Base-by-base conservation (phyloP, 2,888 invertebrate species). In the Leptarthrus brevirostris region DNA sequence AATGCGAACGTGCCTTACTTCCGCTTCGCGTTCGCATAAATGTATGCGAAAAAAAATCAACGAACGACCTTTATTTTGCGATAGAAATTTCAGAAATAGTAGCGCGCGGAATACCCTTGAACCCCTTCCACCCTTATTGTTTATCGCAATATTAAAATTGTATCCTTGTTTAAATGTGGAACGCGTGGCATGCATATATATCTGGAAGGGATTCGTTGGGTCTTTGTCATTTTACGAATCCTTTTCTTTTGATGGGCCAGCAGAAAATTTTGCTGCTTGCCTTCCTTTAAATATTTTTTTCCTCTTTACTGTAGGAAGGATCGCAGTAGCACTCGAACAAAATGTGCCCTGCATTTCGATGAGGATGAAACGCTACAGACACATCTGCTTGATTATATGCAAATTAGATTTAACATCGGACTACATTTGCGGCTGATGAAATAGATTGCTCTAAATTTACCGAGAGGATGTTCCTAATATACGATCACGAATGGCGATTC, bases 331-430 rank as follows among this genome's bases (percentile, higher is more conserved):
- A n/a, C n/a, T n/a, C n/a, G n/a, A 20, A 53, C 20, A 40, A 61
- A 66, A 66, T 66, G 66, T 66, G 66, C 24, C 30, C 66, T 66
- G 66, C 66, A 66, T 66, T 66, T 66, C 66, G 66, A 66, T 66
- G 44, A 66, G 66, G 24, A 22, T 14, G 47, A 47, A 5, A 18
- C 18, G 44, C 30, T 44, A 66, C 34, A 58, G 72, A 20, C 64
- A 73, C 75, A 75, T 73, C 75, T 75, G 75, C 75, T 71, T 75
- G 75, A 75, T 71, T 53, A 73, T 73, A 75, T 75, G 73, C 71
- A 75, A 75, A 75, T 75, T 73, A 75, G 73, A 71, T 66, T 69
- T 69, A 74, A 72, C 53, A 54, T 56, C 44, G 54, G 44, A 44
- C 74, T 66, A 26, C 47, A 36, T 66, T 26, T 66, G 44, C 22